Conservation (phyloP, 2,888 invertebrate species). For the Choristoneura rosaceana region DNA sequence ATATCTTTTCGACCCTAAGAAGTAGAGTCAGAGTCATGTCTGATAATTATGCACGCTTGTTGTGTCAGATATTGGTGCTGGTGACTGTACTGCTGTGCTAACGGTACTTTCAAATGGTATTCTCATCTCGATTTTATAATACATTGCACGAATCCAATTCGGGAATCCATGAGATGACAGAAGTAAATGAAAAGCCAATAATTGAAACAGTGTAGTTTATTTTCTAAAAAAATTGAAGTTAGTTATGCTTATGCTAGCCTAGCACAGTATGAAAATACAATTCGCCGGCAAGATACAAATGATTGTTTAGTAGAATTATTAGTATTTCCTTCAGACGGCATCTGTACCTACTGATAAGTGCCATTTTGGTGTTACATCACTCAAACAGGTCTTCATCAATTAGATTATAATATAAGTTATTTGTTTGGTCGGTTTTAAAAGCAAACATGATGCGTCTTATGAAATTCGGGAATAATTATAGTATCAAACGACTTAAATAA, state of each 20-base stretch:
- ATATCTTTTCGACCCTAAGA: too few relatives aligned
- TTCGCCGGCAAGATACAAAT: constrained; percentile 43
- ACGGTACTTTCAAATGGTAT: too few relatives aligned
- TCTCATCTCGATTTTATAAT: too few relatives aligned
- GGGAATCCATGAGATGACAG: too few relatives aligned
- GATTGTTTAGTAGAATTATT: neutral
- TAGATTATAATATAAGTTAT: neutral
- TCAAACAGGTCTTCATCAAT: neutral
- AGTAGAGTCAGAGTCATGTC: too few relatives aligned
- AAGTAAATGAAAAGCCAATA: constrained; percentile 15
- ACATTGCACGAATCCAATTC: too few relatives aligned
- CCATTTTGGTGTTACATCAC: constrained; percentile 9
- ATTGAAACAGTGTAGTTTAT: constrained; percentile 53
- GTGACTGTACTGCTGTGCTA: too few relatives aligned
- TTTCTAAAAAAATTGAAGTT: constrained; percentile 48
- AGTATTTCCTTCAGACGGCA: constrained; percentile 8
- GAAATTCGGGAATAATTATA: neutral
- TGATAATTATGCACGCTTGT: too few relatives aligned
- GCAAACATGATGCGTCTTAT: neutral
- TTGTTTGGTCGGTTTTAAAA: neutral
- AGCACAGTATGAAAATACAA: constrained; percentile 50
- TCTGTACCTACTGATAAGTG: too few relatives aligned
- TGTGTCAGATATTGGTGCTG: too few relatives aligned
- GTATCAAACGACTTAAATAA: constrained; percentile 4
- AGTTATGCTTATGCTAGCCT: constrained; percentile 35